Evolutionary conservation across 2,797 vertebrate genomes (phyloP).

Genomic region (Microctenopoma stevenorrisi): DNA sequence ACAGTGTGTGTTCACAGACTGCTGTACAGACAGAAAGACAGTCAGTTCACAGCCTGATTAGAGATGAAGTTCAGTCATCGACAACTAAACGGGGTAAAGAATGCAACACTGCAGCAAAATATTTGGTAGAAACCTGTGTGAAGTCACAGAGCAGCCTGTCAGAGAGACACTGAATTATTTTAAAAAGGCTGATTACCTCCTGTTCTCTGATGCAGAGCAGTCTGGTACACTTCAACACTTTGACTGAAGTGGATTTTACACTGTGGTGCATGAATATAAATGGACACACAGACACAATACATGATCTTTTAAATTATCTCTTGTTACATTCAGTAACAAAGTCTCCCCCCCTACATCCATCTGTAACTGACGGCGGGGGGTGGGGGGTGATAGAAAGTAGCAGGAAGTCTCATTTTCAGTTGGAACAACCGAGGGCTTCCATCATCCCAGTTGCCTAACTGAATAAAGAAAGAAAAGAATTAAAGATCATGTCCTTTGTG

Average conservation of each 20-base stretch:
- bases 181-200: conserved; percentile 50
- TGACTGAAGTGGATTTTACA: conserved; percentile 10
- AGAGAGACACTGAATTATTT: conserved; percentile 53
- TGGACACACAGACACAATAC: conserved; percentile 21
- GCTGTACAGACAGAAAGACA: conserved; percentile 29
- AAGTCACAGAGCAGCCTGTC: conserved; percentile 30
- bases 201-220: conserved; percentile 34
- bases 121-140: conserved; percentile 25
- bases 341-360: conserved; percentile 26
- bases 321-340: conserved; percentile 24
- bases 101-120: conserved; percentile 4
- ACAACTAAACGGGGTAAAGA: conserved; percentile 3
- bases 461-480: conserved; percentile 5
- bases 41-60: conserved; percentile 26
- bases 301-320: conserved; percentile 4
- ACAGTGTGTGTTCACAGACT: conserved; percentile 30
- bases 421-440: conserved; percentile 44
- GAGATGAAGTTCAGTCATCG: conserved; percentile 13
- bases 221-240: conserved; percentile 27
- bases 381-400: conserved; percentile 22
- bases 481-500: background rate
- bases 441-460: conserved; percentile 76
- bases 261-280: conserved; percentile 28
- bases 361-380: conserved; percentile 33
- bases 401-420: conserved; percentile 38